Conservation (phyloP, 2,113 vertebrate species). For the Montifringilla adamsi region DNA sequence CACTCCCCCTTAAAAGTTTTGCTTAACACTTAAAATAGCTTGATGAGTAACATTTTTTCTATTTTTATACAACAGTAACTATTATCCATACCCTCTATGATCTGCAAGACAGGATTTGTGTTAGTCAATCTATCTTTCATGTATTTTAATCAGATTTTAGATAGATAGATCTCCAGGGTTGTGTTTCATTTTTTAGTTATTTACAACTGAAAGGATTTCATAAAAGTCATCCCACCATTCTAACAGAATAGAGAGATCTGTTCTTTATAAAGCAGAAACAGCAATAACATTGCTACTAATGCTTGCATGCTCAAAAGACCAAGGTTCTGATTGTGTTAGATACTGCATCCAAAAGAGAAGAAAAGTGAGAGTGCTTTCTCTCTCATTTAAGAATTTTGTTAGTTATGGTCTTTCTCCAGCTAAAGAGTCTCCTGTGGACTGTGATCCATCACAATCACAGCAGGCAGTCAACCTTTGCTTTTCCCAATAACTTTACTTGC, state of each 20-base stretch:
- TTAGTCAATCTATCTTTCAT: background rate
- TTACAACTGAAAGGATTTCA: background rate
- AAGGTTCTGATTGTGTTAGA: background rate
- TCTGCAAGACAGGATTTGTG: background rate
- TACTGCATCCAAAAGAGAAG: background rate
- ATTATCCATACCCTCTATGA: background rate
- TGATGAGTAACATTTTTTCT: background rate
- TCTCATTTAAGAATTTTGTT: background rate
- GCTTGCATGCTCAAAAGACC: background rate
- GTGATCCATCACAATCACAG: background rate
- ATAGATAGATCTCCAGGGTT: background rate
- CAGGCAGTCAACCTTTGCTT: background rate
- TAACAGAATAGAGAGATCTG: background rate
- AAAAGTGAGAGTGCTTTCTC: background rate
- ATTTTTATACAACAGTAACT: constrained; percentile 5
- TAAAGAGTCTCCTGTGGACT: background rate
- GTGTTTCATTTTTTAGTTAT: background rate
- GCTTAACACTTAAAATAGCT: constrained; percentile 4
- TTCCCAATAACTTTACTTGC: background rate
- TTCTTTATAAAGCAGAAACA: background rate
- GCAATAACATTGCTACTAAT: background rate
- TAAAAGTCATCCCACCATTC: background rate
- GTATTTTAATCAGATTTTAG: background rate
- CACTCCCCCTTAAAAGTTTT: constrained; percentile 11
- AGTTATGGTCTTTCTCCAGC: background rate